A percentile compares a stretch with the other conserved stretches of the same genome.
These are phyloP conservation scores for Catagonus wagneri DNA, from an alignment of 2,113 vertebrate species.

Conservation along the genomic window DNA sequence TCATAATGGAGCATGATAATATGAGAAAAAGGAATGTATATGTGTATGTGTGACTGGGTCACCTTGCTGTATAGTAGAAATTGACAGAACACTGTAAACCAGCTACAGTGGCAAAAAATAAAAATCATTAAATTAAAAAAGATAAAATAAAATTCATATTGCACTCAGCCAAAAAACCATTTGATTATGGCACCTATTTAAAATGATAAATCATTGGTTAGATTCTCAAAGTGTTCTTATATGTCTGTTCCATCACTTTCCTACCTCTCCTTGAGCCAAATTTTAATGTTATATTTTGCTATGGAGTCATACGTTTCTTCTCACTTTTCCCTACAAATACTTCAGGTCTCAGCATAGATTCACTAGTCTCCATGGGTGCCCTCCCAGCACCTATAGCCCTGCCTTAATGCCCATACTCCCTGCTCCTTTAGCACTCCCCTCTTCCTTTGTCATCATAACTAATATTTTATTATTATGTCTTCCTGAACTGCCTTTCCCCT, in stretches of 20 bases:
- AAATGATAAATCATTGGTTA: neutral
- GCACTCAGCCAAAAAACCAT: neutral
- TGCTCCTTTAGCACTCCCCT: neutral
- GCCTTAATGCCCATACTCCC: fast-evolving
- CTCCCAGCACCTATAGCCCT: neutral
- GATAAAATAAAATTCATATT: neutral
- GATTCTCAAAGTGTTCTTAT: neutral
- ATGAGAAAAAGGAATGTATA: too few relatives aligned
- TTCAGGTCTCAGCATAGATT: neutral
- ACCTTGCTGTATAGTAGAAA: too few relatives aligned
- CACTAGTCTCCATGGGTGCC: fast-evolving
- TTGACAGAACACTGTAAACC: too few relatives aligned
- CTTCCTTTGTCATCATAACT: neutral
- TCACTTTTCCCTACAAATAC: neutral
- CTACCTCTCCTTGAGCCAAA: neutral
- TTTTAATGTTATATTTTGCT: neutral
- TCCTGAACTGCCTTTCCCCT: neutral
- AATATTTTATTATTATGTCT: neutral
- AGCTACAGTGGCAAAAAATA: too few relatives aligned
- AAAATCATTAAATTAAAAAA: too few relatives aligned
- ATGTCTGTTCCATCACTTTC: neutral
- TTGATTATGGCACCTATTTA: neutral
- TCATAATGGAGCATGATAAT: too few relatives aligned
- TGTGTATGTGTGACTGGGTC: too few relatives aligned
- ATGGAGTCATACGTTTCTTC: neutral